Evolutionary conservation across 2,797 vertebrate species (phyloP), one percentile per base, ranked within the genome.

Genomic region (Bufotes viridis): DNA sequence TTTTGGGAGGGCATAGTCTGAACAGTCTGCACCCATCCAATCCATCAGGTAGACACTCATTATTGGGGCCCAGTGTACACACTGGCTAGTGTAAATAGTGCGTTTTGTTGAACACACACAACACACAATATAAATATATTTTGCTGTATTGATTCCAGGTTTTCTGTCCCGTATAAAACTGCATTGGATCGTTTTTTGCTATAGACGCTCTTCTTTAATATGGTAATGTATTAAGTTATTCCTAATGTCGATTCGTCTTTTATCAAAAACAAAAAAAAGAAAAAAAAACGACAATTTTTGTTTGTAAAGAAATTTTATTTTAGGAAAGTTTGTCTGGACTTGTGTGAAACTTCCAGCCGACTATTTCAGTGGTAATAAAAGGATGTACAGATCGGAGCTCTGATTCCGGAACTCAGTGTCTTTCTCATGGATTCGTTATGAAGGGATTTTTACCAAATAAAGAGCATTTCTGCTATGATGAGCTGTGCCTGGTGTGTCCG

Each of bases 201-300:
- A 92, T 93, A 93, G 92, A 90, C 92, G 81, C 91, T 95, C 92
- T 95, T 97, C 96, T 97, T 98, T 97, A 96, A 96, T 93, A 96
- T 93, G 94, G 96, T 94, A 96, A 95, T 98, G 97, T 98, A 96
- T 94, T 96, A 95, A 96, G 95, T 99, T 96, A 96, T 97, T 97
- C 96, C 95, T 92, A 95, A 96, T 97, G 97, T 96, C 95, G 95
- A 96, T 96, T 95, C 95, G 98, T 98, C 96, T 97, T 99, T 98
- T 96, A 97, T 97, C 96, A 97, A 98, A 98, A 95, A 95, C 95
- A 92, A 93, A 74, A 72, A 20, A 42, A 3, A 49, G 3, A n/a
- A n/a, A 76, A 75, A 51, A 76, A 76, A 94, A 95, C 95, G 96
- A 97, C 96, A 97, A 97, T 95, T 95, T 97, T 97, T 97, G 94